Evolutionary conservation across 1,140 invertebrate genomes (phyloP).

Genomic region (Diabrotica virgifera): DNA sequence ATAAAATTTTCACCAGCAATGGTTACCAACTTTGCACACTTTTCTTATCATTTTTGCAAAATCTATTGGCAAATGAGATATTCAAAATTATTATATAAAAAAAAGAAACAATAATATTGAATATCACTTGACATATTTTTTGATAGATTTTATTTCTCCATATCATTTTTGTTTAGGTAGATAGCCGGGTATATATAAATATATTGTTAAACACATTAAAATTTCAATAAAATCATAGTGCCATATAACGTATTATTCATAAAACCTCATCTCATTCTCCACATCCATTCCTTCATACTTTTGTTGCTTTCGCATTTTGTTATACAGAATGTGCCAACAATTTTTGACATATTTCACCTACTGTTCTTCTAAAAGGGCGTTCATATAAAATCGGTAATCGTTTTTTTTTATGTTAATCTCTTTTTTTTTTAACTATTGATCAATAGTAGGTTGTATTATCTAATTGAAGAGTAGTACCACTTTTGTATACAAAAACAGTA

Average conservation of each 20-base stretch:
- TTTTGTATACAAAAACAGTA: too few relatives aligned
- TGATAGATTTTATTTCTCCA: slow-evolving; percentile 29
- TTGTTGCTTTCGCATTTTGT: slow-evolving; percentile 2
- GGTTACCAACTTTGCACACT: slow-evolving; percentile 9
- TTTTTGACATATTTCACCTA: neutral
- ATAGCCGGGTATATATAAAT: slow-evolving; percentile 17
- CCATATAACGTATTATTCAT: slow-evolving; percentile 49
- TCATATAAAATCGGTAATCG: too few relatives aligned
- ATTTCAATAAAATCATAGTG: slow-evolving; percentile 51
- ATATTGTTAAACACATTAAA: slow-evolving; percentile 42
- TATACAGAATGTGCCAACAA: neutral
- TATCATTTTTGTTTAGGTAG: slow-evolving; percentile 24
- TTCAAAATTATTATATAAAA: too few relatives aligned
- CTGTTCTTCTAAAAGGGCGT: too few relatives aligned
- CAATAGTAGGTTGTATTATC: too few relatives aligned
- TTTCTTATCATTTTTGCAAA: slow-evolving; percentile 17
- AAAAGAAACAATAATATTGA: too few relatives aligned
- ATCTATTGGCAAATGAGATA: slow-evolving; percentile 14
- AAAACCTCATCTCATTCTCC: slow-evolving; percentile 29
- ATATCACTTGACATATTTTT: too few relatives aligned
- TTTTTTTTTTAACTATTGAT: too few relatives aligned
- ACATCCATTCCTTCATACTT: slow-evolving; percentile 25
- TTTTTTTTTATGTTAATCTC: too few relatives aligned
- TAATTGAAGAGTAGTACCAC: too few relatives aligned
- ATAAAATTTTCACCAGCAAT: slow-evolving; percentile 7